Base-by-base conservation (phyloP, 1,140 invertebrate genomes). In the Papilio polytes region DNA sequence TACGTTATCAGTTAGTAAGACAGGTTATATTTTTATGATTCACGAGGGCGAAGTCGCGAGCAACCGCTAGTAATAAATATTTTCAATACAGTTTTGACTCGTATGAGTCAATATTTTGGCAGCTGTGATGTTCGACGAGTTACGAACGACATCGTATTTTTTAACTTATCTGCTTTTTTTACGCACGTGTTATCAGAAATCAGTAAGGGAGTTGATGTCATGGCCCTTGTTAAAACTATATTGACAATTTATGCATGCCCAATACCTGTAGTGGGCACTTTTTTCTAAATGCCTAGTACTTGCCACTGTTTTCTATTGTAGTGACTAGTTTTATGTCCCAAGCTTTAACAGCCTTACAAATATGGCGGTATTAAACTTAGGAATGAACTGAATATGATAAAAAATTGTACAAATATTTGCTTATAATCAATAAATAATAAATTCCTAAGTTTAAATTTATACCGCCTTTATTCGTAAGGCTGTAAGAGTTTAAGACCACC, bases 151-250 rank as follows among this genome's bases (percentile, higher is more conserved):
- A 46, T n/a, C 41, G 53, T 26, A 74, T 53, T 74, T 74, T 74
- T 74, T 74, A 74, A 48, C 44, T 74, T 74, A 53, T 48, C 20
- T 74, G 73, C 44, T 74, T 74, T 48, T 74, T 74, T 48, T 46
- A 46, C 77, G 26, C 8, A 18, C 53, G 18, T 78, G 77, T 78
- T 31, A 20, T 56, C 76, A 78, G 3, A 10, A 26, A 22, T n/a
- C n/a, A n/a, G n/a, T 3, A 66, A 6, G 63, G 63, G 63, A 13
- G 63, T 31, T 66, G 22, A 66, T 31, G 22, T 66, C 59, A 31
- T 26, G 22, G 12, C 63, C 26, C 13, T 13, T 0, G 6, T 66
- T 6, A 66, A 31, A 66, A 66, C 6, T 1, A 31, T 41, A 41
- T 41, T 7, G 36, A 41, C 4, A 12, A 48, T 13, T 13, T 48